Percentiles rank a stretch among this genome's conserved stretches.
phyloP scores from a whole-genome alignment of 2,797 vertebrate genomes.

The Sebastes vulpes region DNA sequence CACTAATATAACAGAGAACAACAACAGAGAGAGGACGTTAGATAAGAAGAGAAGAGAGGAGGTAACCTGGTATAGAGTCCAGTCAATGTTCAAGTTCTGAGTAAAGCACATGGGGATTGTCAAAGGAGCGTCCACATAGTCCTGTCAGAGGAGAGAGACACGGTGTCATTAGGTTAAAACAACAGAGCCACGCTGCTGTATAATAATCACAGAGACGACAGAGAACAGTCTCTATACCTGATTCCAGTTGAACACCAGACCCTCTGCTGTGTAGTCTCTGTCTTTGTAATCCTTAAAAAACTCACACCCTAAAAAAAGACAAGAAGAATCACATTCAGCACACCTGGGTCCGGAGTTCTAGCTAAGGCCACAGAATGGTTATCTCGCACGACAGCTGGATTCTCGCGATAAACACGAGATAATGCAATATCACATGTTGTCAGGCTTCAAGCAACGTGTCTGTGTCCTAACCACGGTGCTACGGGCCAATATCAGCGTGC shows the following conservation, averaged over 20 bases:
- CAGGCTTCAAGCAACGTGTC: no score
- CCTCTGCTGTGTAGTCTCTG: slow-evolving; percentile 95
- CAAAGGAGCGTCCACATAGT: slow-evolving; percentile 96
- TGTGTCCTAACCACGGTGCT: no score
- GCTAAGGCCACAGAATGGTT: not conserved
- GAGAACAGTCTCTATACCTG: slow-evolving; percentile 85
- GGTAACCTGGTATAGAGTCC: slow-evolving; percentile 95
- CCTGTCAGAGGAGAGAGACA: slow-evolving; percentile 78
- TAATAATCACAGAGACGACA: not conserved
- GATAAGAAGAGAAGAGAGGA: not conserved
- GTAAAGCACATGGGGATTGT: slow-evolving; percentile 93
- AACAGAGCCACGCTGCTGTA: not conserved
- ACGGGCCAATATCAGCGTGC: no score
- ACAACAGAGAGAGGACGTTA: no score
- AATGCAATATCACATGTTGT: no score
- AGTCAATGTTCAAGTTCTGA: slow-evolving; percentile 94
- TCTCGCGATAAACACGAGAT: no score
- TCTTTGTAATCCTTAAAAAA: slow-evolving; percentile 99
- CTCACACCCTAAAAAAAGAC: slow-evolving; percentile 90
- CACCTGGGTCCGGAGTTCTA: not conserved
- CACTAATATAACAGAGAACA: not conserved
- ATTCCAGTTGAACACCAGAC: slow-evolving; percentile 99
- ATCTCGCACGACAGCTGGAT: no score
- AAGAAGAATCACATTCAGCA: not conserved
- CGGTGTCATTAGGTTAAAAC: not conserved